Evolutionary conservation across 1,140 invertebrate genomes (phyloP), one percentile per base, ranked within the genome.

Genomic region (Pseudomyrmex flavicornis): DNA sequence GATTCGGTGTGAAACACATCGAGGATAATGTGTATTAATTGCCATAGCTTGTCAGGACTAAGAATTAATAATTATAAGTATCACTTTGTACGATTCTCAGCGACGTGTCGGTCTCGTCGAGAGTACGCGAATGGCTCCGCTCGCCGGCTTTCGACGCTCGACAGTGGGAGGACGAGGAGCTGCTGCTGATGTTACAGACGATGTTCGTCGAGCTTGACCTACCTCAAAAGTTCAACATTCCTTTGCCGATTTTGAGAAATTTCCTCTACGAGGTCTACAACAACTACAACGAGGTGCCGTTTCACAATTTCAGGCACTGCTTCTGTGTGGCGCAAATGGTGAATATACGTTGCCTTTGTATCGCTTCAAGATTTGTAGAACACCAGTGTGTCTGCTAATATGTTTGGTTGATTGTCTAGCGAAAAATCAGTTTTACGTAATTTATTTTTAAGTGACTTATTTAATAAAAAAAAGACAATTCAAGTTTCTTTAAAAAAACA

Each of bases 261-360:
- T 97, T 97, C 93, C 95, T 97, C 58, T 97, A 96, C 90, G 96
- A 96, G 92, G 97, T 98, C 54, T 98, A 98, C 92, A 97, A 98
- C 92, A 97, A 98, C 93, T 98, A 98, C 95, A 97, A 98, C 93
- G 97, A 98, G 93, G 97, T 98, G 90, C 98, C 97, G 62, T 98
- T 98, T 94, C 97, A 98, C 92, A 98, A 98, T 95, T 98, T 98
- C 93, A 95, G 97, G 65, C 98, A 98, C 91, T 97, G 97, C 91
- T 98, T 98, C 94, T 98, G 97, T 94, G 98, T 98, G 65, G 96
- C 97, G 59, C 97, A 98, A 95, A 98, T 98, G 98, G 97, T 98
- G 95, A 96, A 54, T 77, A 68, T 68, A 48, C 7, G 12, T 10
- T 10, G 2, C 3, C 20, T 15, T 0, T n/a, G 4, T 66, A 35